phyloP scores from a whole-genome alignment of 2,888 invertebrate species.

The Chloromyia formosa region DNA sequence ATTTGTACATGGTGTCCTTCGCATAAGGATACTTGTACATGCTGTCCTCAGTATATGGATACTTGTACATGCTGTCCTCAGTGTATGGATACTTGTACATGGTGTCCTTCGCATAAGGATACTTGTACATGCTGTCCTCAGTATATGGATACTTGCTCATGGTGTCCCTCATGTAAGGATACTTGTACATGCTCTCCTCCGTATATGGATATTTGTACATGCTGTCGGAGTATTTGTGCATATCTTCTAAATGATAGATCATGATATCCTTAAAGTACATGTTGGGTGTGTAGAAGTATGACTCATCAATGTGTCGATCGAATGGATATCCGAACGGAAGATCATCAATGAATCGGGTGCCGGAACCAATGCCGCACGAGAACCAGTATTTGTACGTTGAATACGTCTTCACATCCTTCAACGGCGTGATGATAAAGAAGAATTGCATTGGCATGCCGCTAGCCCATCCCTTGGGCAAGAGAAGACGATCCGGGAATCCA shows the following conservation, averaged over 20 bases:
- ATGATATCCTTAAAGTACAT: constrained; percentile 69
- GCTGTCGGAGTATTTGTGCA: constrained; percentile 29
- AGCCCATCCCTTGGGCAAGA: constrained; percentile 71
- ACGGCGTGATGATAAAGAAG: constrained; percentile 69
- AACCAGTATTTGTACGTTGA: constrained; percentile 58
- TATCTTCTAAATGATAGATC: constrained; percentile 65
- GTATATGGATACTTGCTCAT: neutral
- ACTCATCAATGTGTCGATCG: constrained; percentile 64
- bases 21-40: neutral
- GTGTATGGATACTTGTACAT: neutral
- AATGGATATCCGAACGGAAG: constrained; percentile 65
- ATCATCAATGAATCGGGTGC: constrained; percentile 63
- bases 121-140: neutral
- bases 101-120: neutral
- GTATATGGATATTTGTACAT: neutral
- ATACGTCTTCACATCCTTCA: constrained; percentile 65
- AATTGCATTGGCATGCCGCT: constrained; percentile 72
- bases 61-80: neutral
- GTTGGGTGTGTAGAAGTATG: constrained; percentile 64
- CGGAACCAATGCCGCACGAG: constrained; percentile 52
- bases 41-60: neutral
- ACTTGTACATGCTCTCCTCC: neutral
- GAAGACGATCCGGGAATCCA: constrained; percentile 71
- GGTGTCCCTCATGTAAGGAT: neutral
- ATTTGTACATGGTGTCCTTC: neutral